These are phyloP conservation scores for Orchestia grillus DNA, from an alignment of 1,140 invertebrate species.

Conservation along the genomic window DNA sequence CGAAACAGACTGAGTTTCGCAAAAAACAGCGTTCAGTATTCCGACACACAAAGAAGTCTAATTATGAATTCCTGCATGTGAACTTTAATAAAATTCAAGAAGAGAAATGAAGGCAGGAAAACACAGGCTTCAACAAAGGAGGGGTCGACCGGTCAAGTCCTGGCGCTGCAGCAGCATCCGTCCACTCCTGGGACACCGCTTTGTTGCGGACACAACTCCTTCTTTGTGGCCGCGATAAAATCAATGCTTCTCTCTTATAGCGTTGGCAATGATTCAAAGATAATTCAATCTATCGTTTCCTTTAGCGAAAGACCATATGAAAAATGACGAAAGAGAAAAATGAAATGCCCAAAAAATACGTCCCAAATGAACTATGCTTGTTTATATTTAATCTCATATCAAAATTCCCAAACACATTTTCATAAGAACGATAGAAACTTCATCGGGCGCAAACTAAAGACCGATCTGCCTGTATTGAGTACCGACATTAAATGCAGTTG, in stretches of 20 bases:
- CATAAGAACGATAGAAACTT: not conserved
- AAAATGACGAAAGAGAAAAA: not conserved
- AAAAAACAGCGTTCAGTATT: not conserved
- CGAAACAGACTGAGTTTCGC: not conserved
- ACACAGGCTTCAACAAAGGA: not conserved
- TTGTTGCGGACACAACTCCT: not conserved
- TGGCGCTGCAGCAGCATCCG: not conserved
- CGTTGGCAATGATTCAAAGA: not conserved
- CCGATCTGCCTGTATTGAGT: not conserved
- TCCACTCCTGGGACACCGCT: not conserved
- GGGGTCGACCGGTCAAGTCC: not conserved
- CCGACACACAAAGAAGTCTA: not conserved
- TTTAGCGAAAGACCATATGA: not conserved
- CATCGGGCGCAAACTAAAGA: not conserved
- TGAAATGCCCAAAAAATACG: not conserved
- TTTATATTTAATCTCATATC: not conserved
- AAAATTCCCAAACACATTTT: not conserved
- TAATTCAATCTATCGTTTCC: not conserved
- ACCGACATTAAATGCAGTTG: not conserved
- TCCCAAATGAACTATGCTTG: not conserved
- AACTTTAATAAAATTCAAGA: not conserved
- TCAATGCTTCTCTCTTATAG: not conserved
- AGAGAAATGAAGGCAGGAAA: not conserved
- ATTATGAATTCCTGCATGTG: not conserved
- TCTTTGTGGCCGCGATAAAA: not conserved